Evolutionary conservation across 2,888 invertebrate genomes (phyloP).

Genomic region (Eristalinus sepulchralis): DNA sequence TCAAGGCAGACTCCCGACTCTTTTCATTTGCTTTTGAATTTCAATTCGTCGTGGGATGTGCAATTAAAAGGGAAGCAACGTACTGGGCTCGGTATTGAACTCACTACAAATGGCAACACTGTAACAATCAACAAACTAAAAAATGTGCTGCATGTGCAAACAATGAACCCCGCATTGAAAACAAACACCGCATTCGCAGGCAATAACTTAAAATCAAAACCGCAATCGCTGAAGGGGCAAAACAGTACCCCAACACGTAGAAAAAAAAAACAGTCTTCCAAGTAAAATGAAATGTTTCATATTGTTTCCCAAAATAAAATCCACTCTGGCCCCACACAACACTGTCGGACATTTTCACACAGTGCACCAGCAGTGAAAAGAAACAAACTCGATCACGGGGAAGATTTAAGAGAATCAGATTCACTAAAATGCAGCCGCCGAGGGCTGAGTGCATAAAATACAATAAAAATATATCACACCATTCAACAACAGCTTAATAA

Average conservation of each 20-base stretch:
- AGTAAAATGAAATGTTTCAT: neutral
- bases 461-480: constrained; percentile 7
- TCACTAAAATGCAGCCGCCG: neutral
- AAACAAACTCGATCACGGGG: neutral
- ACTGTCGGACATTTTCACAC: constrained; percentile 40
- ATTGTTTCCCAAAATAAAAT: constrained; percentile 64
- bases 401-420: neutral
- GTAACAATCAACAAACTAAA: constrained; percentile 11
- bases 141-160: constrained; percentile 30
- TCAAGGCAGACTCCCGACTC: too few species aligned
- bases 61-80: too few species aligned
- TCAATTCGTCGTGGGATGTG: too few species aligned
- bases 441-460: neutral
- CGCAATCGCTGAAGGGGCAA: constrained; percentile 41
- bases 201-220: neutral
- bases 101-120: constrained; percentile 55
- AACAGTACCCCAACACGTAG: constrained; percentile 21
- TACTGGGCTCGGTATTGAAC: too few species aligned
- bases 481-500: constrained; percentile 11
- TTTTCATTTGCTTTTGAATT: too few species aligned
- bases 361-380: neutral
- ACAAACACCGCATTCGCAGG: neutral
- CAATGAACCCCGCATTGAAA: constrained; percentile 7
- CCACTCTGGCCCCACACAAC: neutral
- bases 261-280: neutral